These are phyloP conservation scores for Pungitius pungitius DNA, from an alignment of 2,113 vertebrate genomes.

Conservation along the genomic window DNA sequence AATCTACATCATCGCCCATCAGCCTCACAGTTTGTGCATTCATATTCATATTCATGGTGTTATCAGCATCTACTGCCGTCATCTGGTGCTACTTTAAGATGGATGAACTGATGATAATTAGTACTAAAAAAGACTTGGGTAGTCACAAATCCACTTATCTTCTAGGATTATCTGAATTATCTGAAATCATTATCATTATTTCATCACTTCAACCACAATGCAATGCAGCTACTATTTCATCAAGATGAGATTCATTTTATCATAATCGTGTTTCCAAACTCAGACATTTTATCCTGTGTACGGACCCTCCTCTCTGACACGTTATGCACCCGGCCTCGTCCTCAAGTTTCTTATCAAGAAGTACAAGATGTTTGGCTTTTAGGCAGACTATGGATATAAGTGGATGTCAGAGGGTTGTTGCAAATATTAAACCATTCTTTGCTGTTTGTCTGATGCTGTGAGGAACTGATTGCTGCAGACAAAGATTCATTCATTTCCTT, in stretches of 20 bases:
- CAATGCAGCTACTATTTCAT: background rate
- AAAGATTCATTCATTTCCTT: background rate
- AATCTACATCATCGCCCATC: conserved; percentile 6
- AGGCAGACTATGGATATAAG: background rate
- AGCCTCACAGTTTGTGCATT: background rate
- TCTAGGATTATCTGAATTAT: background rate
- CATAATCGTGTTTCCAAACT: background rate
- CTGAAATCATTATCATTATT: too few species aligned
- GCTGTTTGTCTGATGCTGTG: background rate
- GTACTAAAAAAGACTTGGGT: conserved; percentile 10
- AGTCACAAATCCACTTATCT: conserved; percentile 10
- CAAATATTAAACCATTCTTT: background rate
- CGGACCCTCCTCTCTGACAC: background rate
- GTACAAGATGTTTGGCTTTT: background rate
- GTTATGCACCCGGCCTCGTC: background rate
- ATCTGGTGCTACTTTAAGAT: conserved; percentile 16
- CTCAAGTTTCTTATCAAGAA: background rate
- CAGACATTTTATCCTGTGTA: background rate
- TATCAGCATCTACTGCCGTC: conserved; percentile 16
- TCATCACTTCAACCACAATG: background rate
- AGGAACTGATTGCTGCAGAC: background rate
- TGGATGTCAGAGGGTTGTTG: background rate
- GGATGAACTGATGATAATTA: conserved; percentile 22
- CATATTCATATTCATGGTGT: conserved; percentile 9
- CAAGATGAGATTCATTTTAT: background rate